A percentile compares a stretch with the other conserved stretches of the same genome.
phyloP scores from a whole-genome alignment of 2,797 vertebrate genomes.

The Characodon lateralis region DNA sequence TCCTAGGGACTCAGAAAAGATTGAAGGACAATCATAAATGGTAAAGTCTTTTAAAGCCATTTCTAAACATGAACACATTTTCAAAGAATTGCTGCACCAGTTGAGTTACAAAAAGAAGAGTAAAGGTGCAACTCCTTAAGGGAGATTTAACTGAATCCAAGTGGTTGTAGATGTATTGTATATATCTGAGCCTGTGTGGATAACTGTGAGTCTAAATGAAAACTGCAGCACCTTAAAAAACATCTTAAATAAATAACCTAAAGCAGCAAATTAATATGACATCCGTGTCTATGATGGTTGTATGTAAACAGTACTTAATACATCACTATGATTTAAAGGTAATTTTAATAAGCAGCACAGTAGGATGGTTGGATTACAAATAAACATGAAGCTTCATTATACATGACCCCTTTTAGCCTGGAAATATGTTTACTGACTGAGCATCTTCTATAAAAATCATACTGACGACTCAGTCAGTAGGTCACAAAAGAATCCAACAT shows the following conservation, averaged over 20 bases:
- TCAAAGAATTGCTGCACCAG: neutral
- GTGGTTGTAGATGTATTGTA: neutral
- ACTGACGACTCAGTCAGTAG: too few relatives aligned
- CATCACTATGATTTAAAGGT: slow-evolving; percentile 8
- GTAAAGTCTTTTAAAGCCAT: neutral
- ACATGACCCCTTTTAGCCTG: too few relatives aligned
- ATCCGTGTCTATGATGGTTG: neutral
- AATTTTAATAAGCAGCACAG: neutral
- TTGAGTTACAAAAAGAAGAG: neutral
- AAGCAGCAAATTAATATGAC: neutral
- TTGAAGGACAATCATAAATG: neutral
- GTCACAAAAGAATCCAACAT: too few relatives aligned
- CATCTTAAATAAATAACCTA: neutral
- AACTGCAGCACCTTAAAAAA: neutral
- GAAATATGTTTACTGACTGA: neutral
- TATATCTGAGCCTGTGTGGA: neutral
- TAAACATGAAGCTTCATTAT: neutral
- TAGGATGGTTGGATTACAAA: neutral
- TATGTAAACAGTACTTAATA: neutral
- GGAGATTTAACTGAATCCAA: neutral
- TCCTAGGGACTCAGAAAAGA: neutral
- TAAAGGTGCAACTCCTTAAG: neutral
- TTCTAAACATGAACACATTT: neutral
- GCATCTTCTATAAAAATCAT: too few relatives aligned
- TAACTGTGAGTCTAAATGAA: neutral